Base-by-base conservation (phyloP, 2,797 vertebrate species). In the Lagodon rhomboides region DNA sequence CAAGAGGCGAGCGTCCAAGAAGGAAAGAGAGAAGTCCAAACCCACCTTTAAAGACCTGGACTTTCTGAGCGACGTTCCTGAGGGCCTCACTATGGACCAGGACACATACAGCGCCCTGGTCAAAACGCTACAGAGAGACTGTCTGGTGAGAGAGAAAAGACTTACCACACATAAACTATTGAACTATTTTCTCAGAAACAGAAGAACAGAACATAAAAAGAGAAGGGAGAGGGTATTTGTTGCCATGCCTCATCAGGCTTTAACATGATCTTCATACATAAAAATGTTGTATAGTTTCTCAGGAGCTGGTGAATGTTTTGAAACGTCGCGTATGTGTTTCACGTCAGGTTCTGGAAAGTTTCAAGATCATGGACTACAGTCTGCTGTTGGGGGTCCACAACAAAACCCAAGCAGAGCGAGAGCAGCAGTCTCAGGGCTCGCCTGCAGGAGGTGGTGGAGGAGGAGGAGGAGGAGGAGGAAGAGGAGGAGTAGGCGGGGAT, bases 341-440 rank as follows among this genome's bases (percentile, higher is more conserved):
- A 20, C 5, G 5, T 43, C 71, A 96, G 96, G 96, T 96, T 53
- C 92, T 99, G 77, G 98, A 99, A 93, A 99, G 98, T 85, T 99
- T 99, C 92, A 99, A 99, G 94, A 99, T 99, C 82, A 99, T 99
- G 97, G 98, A 99, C 94, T 99, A 99, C 94, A 99, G 98, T 90
- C 94, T 99, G 73, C 93, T 99, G 80, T 95, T 99, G 13, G 98
- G 98, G 0, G 90, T 99, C 75, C 98, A 99, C 89, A 99, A 98
- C 87, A 95, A 98, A 44, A 97, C 96, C 78, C 96, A 96, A 91
- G 96, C 97, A 8, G 95, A 97, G 73, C 94, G 96, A 0, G 97
- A 99, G 72, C 93, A 87, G 20, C 96, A 96, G 91, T 89, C 94
- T 0, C 96, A 97, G 86, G 97, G 97, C 0, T 96, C 96, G 0